Conservation (phyloP, 2,113 vertebrate species). For the Clarias magur region DNA sequence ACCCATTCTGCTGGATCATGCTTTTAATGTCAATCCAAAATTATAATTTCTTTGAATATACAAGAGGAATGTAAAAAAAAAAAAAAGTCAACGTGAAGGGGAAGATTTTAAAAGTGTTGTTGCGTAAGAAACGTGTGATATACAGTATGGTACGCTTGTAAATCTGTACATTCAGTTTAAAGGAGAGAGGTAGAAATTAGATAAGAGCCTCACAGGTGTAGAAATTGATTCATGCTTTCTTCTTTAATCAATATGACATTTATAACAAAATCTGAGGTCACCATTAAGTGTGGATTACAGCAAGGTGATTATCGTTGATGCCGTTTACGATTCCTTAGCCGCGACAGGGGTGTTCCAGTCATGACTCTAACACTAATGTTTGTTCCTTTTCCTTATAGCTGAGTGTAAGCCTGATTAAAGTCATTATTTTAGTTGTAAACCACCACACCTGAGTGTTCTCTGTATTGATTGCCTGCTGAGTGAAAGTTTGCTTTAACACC, state of each 20-base stretch:
- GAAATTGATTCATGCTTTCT: neutral
- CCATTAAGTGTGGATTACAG: neutral
- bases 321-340: constrained; percentile 28
- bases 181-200: neutral
- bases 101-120: neutral
- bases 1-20: too few species aligned
- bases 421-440: constrained; percentile 58
- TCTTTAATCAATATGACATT: constrained; percentile 14
- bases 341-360: constrained; percentile 29
- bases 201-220: neutral
- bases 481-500: constrained; percentile 56
- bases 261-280: constrained; percentile 8
- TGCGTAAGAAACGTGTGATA: neutral
- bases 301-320: neutral
- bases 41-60: neutral
- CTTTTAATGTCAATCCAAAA: neutral
- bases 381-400: constrained; percentile 42
- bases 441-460: constrained; percentile 53
- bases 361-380: constrained; percentile 24
- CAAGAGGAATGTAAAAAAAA: neutral
- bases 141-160: neutral
- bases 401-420: constrained; percentile 54
- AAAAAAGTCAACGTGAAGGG: neutral
- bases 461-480: constrained; percentile 53
- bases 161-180: neutral